Evolutionary conservation across 2,888 invertebrate genomes (phyloP).

Genomic region (Cynaeus angustus): DNA sequence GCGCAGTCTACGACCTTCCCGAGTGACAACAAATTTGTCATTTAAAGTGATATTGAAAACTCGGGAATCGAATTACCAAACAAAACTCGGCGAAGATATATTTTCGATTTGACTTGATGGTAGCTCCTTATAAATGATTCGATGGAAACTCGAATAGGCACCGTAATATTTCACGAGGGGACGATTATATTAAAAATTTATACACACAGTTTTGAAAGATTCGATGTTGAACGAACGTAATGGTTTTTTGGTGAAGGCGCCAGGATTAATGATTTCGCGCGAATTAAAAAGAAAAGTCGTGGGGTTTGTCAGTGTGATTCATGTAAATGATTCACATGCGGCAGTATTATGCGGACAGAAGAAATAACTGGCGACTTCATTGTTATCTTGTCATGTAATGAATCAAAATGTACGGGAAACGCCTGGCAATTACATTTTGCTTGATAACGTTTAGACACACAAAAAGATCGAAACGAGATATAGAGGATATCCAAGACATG

Average conservation of each 20-base stretch:
- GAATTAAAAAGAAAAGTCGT: conserved; percentile 26
- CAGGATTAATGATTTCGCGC: conserved; percentile 35
- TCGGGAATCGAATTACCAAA: conserved; percentile 55
- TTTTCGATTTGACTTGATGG: conserved; percentile 43
- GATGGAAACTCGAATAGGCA: conserved; percentile 41
- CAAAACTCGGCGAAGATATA: conserved; percentile 50
- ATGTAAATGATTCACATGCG: conserved; percentile 41
- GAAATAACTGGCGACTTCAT: conserved; percentile 48
- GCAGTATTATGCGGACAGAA: conserved; percentile 32
- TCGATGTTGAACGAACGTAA: conserved; percentile 18
- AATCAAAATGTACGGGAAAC: conserved; percentile 56
- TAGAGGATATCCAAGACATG: conserved; percentile 38
- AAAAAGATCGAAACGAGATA: conserved; percentile 47
- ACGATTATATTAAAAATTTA: conserved; percentile 40
- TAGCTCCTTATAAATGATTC: conserved; percentile 50
- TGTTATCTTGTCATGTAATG: conserved; percentile 55
- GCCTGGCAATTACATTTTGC: conserved; percentile 46
- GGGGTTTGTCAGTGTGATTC: conserved; percentile 35
- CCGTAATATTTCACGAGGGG: conserved; percentile 41
- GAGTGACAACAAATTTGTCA: conserved; percentile 59
- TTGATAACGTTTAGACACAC: conserved; percentile 48
- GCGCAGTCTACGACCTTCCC: conserved; percentile 38
- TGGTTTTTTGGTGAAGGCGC: conserved; percentile 44
- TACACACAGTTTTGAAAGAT: conserved; percentile 37
- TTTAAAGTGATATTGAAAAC: conserved; percentile 61